These are phyloP conservation scores for Leuctra nigra DNA, from an alignment of 2,888 invertebrate species.

Conservation along the genomic window DNA sequence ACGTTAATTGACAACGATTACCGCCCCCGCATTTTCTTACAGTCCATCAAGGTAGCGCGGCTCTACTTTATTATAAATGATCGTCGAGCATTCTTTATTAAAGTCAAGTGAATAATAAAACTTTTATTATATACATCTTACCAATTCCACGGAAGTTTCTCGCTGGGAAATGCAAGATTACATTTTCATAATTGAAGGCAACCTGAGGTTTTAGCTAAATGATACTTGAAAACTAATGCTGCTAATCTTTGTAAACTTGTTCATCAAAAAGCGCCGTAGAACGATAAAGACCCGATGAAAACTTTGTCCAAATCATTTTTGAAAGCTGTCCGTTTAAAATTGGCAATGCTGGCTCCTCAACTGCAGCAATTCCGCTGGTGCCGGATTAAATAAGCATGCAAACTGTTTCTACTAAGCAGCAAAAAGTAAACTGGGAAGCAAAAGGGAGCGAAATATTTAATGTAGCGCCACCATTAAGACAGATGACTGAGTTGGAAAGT, in stretches of 20 bases:
- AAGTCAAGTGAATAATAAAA: not conserved
- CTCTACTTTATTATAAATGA: not conserved
- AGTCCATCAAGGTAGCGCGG: not conserved
- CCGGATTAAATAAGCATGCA: conserved; percentile 2
- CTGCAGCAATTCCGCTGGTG: too few relatives aligned
- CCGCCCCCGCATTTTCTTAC: not conserved
- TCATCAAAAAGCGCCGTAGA: conserved; percentile 5
- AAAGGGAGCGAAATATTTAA: conserved; percentile 9
- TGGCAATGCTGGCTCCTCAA: too few relatives aligned
- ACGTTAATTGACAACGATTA: too few relatives aligned
- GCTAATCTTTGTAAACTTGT: conserved; percentile 4
- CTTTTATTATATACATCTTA: conserved; percentile 4
- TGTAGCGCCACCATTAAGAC: conserved; percentile 24
- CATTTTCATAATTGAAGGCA: conserved; percentile 6
- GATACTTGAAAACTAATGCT: not conserved
- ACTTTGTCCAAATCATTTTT: not conserved
- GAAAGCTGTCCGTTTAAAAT: not conserved
- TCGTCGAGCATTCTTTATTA: not conserved
- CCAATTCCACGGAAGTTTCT: conserved; percentile 2
- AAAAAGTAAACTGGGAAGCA: conserved; percentile 1
- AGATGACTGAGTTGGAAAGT: conserved; percentile 22
- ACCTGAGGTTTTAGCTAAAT: not conserved
- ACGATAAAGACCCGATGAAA: not conserved
- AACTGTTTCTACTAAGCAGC: conserved; percentile 1
- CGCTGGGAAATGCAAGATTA: conserved; percentile 1